Evolutionary conservation across 2,888 invertebrate genomes (phyloP).

Genomic region (Horisme vitalbata): DNA sequence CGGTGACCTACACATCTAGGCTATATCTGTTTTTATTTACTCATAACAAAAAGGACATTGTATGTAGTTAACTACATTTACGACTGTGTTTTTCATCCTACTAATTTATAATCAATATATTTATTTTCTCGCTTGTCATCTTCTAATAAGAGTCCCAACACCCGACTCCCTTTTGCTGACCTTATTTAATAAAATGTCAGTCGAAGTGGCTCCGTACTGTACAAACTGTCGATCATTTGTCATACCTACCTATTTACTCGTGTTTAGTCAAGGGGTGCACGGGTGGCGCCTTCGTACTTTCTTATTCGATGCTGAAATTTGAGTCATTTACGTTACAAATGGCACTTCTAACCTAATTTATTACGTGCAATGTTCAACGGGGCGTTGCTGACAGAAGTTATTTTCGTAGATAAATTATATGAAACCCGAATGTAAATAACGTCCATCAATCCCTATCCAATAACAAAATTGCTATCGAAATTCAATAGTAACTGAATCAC

Average conservation of each 20-base stretch:
- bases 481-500: conserved; percentile 38
- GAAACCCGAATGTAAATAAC: conserved; percentile 20
- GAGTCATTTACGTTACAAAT: conserved; percentile 21
- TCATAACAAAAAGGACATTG: no score
- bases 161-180: conserved; percentile 12
- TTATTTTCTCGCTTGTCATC: no score
- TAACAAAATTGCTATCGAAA: conserved; percentile 35
- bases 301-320: conserved; percentile 13
- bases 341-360: conserved; percentile 23
- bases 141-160: conserved; percentile 10
- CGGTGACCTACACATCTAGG: no score
- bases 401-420: conserved; percentile 17
- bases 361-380: conserved; percentile 13
- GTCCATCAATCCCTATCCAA: conserved; percentile 22
- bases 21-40: no score
- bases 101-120: no score
- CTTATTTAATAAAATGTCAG: conserved; percentile 25
- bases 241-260: conserved; percentile 16
- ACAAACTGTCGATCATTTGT: conserved; percentile 23
- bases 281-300: conserved; percentile 2
- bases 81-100: no score
- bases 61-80: no score
- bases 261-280: conserved; percentile 11
- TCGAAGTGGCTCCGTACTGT: conserved; percentile 8
- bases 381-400: conserved; percentile 20